Evolutionary conservation across 2,113 vertebrate genomes (phyloP).

Genomic region (Indicator indicator): DNA sequence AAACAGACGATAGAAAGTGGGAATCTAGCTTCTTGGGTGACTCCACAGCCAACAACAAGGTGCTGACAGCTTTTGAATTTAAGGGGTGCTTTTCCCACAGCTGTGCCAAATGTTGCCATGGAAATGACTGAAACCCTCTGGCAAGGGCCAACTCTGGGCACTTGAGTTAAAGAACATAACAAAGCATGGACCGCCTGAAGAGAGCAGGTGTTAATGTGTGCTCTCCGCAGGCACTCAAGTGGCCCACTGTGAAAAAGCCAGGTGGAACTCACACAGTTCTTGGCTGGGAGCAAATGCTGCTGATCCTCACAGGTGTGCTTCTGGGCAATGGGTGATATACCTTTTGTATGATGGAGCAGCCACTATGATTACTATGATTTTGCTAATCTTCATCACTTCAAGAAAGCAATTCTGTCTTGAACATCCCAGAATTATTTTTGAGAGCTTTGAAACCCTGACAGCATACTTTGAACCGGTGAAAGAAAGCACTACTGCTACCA

Average conservation of each 20-base stretch:
- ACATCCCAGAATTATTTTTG: background rate
- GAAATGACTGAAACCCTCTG: background rate
- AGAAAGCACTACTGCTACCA: background rate
- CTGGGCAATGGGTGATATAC: background rate
- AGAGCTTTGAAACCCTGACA: background rate
- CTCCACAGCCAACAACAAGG: background rate
- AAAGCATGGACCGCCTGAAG: background rate
- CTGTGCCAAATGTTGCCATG: background rate
- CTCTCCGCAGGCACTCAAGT: background rate
- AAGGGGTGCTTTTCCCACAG: background rate
- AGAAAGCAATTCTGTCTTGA: background rate
- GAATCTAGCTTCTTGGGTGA: background rate
- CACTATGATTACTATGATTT: background rate
- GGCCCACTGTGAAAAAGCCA: background rate
- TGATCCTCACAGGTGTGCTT: background rate
- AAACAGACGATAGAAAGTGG: background rate
- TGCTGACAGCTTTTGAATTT: background rate
- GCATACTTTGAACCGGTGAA: background rate
- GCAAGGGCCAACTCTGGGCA: background rate
- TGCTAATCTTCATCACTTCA: background rate
- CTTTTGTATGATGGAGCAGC: background rate
- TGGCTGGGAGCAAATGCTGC: background rate
- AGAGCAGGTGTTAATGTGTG: accelerated
- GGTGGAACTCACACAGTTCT: background rate
- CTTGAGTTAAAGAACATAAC: background rate